Base-by-base conservation (phyloP, 2,888 invertebrate species). In the Chrysodeixis includens region DNA sequence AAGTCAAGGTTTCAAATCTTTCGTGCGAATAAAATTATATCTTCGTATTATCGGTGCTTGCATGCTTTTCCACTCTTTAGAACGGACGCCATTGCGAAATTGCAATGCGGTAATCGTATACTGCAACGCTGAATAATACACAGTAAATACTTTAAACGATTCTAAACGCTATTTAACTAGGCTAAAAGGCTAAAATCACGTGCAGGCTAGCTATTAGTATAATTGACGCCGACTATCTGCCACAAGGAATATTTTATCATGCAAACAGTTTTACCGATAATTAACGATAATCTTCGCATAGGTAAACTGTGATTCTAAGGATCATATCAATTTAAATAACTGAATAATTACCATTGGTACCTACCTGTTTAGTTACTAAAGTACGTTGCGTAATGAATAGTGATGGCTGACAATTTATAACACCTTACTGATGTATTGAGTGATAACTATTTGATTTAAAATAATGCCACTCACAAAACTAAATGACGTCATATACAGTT, bases 11-110 rank as follows among this genome's bases (percentile, higher is more conserved):
- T 46, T 55, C 7, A 10, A 62, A 60, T 59, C 58, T 35, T 32
- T 12, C 30, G 51, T 65, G 55, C 40, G 62, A 62, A 62, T 18
- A 44, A 18, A 51, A 58, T 26, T 32, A 22, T 55, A 62, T 64
- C 55, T 57, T 52, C 6, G 20, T 62, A 61, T 30, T 67, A 69
- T 57, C 51, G n/a, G 5, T 18, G 52, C 18, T 64, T 58, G 67
- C 69, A 71, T 76, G 74, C 56, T 65, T 67, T 59, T 64, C 51
- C 44, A 71, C 60, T 73, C 55, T 75, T 59, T 18, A 20, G 20
- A 69, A 58, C 30, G 59, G 49, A 26, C 69, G 59, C 71, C 62
- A 74, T 76, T 78, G 72, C 76, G 67, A 79, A 81, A 82, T 76
- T 62, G 66, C 79, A 79, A 75, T 82, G 78, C 79, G 67, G 73